Evolutionary conservation across 2,888 invertebrate genomes (phyloP).

Genomic region (Entomobrya proxima): DNA sequence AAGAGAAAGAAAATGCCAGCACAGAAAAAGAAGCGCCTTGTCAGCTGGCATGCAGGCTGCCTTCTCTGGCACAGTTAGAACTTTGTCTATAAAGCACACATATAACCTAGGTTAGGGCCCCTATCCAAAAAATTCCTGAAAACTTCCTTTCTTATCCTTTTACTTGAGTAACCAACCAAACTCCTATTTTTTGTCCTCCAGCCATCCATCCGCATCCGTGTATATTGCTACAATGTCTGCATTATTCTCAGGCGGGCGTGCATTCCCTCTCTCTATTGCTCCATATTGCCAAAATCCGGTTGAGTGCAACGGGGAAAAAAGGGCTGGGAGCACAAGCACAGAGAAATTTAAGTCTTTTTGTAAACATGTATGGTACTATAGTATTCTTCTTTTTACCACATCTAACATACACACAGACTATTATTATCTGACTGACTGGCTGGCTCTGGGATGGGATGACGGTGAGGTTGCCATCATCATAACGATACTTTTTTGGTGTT

Average conservation of each 20-base stretch:
- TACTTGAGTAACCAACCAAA: not conserved
- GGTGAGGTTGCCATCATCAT: too few species aligned
- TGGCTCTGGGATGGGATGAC: not conserved
- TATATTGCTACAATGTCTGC: not conserved
- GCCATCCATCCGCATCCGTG: slow-evolving; percentile 28
- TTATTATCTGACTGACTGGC: slow-evolving; percentile 15
- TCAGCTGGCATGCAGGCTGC: slow-evolving; percentile 34
- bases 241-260: not conserved
- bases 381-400: not conserved
- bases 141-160: not conserved
- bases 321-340: not conserved
- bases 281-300: slow-evolving; percentile 48
- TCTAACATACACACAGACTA: not conserved
- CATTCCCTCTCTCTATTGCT: slow-evolving; percentile 40
- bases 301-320: slow-evolving; percentile 9
- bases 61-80: slow-evolving; percentile 1
- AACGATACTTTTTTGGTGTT: too few species aligned
- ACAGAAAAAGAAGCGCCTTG: not conserved
- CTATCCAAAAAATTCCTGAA: not conserved
- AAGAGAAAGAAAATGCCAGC: not conserved
- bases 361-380: not conserved
- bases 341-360: not conserved
- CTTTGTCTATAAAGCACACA: not conserved
- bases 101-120: slow-evolving; percentile 44
- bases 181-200: slow-evolving; percentile 35